Percentiles rank a stretch among this genome's conserved stretches.
phyloP scores from a whole-genome alignment of 2,888 invertebrate genomes.

The Lomographa bimaculata region DNA sequence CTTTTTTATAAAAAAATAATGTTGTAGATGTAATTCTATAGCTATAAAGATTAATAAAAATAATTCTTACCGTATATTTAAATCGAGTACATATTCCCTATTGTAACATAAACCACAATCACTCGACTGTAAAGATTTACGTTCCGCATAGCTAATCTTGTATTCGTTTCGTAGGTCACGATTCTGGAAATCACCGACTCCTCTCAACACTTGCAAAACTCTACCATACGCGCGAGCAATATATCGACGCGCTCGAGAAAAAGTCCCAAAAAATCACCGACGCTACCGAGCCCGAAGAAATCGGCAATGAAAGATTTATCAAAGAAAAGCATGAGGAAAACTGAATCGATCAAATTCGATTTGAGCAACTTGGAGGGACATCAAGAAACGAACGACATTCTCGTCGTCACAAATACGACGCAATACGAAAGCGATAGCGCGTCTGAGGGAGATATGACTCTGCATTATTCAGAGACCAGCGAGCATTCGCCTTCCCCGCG shows the following conservation, averaged over 20 bases:
- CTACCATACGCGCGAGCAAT: constrained; percentile 25
- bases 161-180: constrained; percentile 41
- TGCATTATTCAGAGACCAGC: constrained; percentile 53
- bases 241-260: constrained; percentile 26
- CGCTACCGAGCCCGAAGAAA: constrained; percentile 51
- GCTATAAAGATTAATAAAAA: too few relatives aligned
- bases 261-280: constrained; percentile 32
- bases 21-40: too few relatives aligned
- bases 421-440: constrained; percentile 10
- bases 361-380: constrained; percentile 59
- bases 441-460: constrained; percentile 44
- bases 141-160: too few relatives aligned
- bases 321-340: constrained; percentile 50
- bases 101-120: too few relatives aligned
- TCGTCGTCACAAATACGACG: constrained; percentile 30
- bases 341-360: constrained; percentile 72
- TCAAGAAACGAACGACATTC: constrained; percentile 32
- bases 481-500: constrained; percentile 48
- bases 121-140: too few relatives aligned
- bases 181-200: constrained; percentile 43
- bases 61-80: too few relatives aligned
- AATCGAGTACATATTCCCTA: too few relatives aligned
- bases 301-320: constrained; percentile 64
- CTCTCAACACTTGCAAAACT: constrained; percentile 15
- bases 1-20: too few relatives aligned